These are phyloP conservation scores for Athrips mouffetella DNA, from an alignment of 2,888 invertebrate species.

Conservation along the genomic window DNA sequence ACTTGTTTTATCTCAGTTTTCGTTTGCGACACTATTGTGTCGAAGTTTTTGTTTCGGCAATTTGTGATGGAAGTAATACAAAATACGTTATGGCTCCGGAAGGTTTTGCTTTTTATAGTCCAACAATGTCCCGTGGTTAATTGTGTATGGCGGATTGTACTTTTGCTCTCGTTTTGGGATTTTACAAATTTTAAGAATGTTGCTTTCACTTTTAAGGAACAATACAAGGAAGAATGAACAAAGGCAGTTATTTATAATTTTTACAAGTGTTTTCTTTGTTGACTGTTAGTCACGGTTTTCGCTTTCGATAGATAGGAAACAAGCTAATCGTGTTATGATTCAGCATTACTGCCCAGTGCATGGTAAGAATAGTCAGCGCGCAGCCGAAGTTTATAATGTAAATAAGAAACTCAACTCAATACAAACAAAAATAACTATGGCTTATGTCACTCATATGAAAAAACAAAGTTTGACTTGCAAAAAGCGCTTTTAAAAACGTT, in stretches of 20 bases:
- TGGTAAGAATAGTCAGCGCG: too few species aligned
- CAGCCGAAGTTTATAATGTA: too few species aligned
- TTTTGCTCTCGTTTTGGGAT: constrained; percentile 54
- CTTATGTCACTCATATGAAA: too few species aligned
- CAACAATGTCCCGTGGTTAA: constrained; percentile 35
- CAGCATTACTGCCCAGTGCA: too few species aligned
- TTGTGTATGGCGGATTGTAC: constrained; percentile 37
- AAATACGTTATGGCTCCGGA: constrained; percentile 35
- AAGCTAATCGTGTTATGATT: too few species aligned
- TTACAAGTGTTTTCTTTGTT: not conserved
- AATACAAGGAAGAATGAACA: constrained; percentile 12
- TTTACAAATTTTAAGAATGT: constrained; percentile 29
- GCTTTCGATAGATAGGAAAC: too few species aligned
- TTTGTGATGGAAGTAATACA: constrained; percentile 35
- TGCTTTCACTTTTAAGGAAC: constrained; percentile 38
- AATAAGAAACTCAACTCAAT: too few species aligned
- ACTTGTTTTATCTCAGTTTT: constrained; percentile 63
- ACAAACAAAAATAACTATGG: too few species aligned
- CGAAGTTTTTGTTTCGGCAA: constrained; percentile 52
- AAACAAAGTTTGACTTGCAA: too few species aligned
- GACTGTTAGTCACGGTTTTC: not conserved
- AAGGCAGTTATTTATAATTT: not conserved
- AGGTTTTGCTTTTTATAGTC: constrained; percentile 53
- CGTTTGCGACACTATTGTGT: constrained; percentile 58
- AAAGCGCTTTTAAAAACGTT: not conserved